A percentile compares a stretch with the other conserved stretches of the same genome.
Evolutionary conservation across 2,888 invertebrate genomes (phyloP).

Genomic region (Cataglyphis albicans): DNA sequence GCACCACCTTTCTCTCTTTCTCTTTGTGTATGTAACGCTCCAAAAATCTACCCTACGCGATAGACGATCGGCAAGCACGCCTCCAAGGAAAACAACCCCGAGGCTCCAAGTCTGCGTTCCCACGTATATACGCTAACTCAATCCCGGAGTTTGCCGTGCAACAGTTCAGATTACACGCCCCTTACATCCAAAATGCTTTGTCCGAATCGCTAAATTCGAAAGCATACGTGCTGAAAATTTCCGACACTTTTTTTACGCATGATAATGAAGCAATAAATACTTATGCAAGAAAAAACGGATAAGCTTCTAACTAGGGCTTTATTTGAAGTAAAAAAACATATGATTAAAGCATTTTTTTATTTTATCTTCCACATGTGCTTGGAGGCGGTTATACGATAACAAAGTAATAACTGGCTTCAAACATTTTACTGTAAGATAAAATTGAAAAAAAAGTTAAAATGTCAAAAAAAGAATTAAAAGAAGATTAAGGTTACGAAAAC

Average conservation of each 20-base stretch:
- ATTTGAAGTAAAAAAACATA: neutral
- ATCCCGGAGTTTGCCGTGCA: slow-evolving; percentile 54
- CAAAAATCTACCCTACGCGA: slow-evolving; percentile 67
- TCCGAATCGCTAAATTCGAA: neutral
- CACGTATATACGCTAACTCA: slow-evolving; percentile 69
- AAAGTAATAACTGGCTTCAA: neutral
- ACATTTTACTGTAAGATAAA: neutral
- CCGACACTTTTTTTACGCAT: neutral
- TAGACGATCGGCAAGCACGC: slow-evolving; percentile 65
- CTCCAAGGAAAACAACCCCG: slow-evolving; percentile 74
- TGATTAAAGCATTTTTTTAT: neutral
- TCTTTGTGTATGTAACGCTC: slow-evolving; percentile 31
- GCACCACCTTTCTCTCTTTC: slow-evolving; percentile 42
- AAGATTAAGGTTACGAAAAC: neutral
- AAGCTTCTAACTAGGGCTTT: neutral
- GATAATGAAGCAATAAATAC: neutral
- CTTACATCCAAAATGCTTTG: neutral
- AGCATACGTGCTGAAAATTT: neutral
- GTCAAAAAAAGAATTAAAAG: neutral
- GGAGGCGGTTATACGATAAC: neutral
- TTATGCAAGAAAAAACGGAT: neutral
- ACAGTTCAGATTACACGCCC: slow-evolving; percentile 68
- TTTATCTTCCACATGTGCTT: neutral
- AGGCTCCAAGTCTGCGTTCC: slow-evolving; percentile 67
- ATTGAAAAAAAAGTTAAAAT: neutral